phyloP scores from a whole-genome alignment of 2,113 vertebrate species.

The Aspidoscelis tigris region DNA sequence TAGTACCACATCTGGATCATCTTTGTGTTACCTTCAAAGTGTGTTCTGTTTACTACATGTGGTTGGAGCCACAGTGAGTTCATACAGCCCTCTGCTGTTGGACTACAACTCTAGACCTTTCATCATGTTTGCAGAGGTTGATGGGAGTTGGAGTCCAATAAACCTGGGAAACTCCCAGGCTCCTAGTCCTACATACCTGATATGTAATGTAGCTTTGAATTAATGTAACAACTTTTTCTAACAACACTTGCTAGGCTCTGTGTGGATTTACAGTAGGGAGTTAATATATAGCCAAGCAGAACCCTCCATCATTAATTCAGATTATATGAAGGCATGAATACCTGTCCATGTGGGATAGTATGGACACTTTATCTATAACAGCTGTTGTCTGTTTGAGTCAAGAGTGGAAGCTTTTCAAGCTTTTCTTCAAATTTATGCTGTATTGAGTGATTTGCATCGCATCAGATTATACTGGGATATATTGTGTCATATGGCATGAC shows the following conservation, averaged over 20 bases:
- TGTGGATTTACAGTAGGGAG: slow-evolving; percentile 19
- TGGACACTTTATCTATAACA: slow-evolving; percentile 73
- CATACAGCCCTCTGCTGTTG: too few relatives aligned
- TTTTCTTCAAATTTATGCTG: slow-evolving; percentile 70
- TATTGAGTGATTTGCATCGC: slow-evolving; percentile 72
- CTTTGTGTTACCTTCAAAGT: too few relatives aligned
- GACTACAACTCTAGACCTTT: too few relatives aligned
- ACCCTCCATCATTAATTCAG: slow-evolving; percentile 65
- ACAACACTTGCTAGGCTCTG: slow-evolving; percentile 9
- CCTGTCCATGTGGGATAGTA: slow-evolving; percentile 63
- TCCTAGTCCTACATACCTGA: background rate
- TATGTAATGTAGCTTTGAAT: slow-evolving; percentile 30
- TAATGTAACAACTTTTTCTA: background rate
- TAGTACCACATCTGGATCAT: too few relatives aligned
- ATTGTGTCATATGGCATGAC: slow-evolving; percentile 79
- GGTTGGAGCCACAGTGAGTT: too few relatives aligned
- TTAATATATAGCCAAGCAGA: slow-evolving; percentile 60
- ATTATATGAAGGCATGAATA: slow-evolving; percentile 59
- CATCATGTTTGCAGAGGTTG: too few relatives aligned
- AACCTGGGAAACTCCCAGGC: background rate
- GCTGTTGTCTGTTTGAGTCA: slow-evolving; percentile 70
- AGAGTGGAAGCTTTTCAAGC: slow-evolving; percentile 36
- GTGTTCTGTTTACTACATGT: too few relatives aligned
- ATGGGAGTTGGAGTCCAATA: background rate
- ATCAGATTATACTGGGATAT: slow-evolving; percentile 76